Evolutionary conservation across 53 echinoderm and acorn worm species (phyloP).

Genomic region (Paracentrotus lividus): DNA sequence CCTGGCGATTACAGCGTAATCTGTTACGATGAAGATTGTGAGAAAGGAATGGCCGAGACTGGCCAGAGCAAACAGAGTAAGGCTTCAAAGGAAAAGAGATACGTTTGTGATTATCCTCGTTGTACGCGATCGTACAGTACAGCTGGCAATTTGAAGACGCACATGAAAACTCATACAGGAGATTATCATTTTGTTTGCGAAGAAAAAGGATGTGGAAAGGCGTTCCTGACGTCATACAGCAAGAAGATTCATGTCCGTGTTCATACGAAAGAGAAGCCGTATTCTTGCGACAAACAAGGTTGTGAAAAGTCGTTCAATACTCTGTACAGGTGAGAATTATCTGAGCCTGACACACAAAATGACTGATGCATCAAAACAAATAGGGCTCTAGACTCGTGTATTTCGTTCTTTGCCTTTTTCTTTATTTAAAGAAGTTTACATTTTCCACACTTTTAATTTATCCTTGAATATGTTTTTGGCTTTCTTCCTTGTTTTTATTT

Average conservation of each 20-base stretch:
- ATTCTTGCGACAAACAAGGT: constrained; percentile 90
- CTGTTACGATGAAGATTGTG: constrained; percentile 56
- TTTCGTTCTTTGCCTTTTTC: too few species aligned
- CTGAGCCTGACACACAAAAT: too few species aligned
- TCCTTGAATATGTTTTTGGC: too few species aligned
- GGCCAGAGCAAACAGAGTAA: constrained; percentile 24
- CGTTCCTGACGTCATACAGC: constrained; percentile 97
- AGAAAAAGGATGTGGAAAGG: constrained; percentile 96
- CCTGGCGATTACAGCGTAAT: constrained; percentile 91
- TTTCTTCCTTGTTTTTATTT: too few species aligned
- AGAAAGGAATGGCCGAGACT: constrained; percentile 44
- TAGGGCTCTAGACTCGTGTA: too few species aligned
- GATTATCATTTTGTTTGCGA: constrained; percentile 94
- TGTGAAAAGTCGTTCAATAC: constrained; percentile 98
- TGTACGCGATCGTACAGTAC: constrained; percentile 95
- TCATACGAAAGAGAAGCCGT: constrained; percentile 98
- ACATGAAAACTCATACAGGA: constrained; percentile 94
- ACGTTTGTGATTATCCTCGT: constrained; percentile 84
- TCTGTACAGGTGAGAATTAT: constrained; percentile 92
- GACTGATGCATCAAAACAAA: too few species aligned
- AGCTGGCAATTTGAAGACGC: constrained; percentile 96
- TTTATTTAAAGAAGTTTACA: too few species aligned
- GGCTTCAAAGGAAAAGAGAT: constrained; percentile 76
- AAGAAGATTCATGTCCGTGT: constrained; percentile 98
- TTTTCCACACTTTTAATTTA: too few species aligned